Conservation (phyloP, 2,888 invertebrate species). For the Opisthograptis luteolata region DNA sequence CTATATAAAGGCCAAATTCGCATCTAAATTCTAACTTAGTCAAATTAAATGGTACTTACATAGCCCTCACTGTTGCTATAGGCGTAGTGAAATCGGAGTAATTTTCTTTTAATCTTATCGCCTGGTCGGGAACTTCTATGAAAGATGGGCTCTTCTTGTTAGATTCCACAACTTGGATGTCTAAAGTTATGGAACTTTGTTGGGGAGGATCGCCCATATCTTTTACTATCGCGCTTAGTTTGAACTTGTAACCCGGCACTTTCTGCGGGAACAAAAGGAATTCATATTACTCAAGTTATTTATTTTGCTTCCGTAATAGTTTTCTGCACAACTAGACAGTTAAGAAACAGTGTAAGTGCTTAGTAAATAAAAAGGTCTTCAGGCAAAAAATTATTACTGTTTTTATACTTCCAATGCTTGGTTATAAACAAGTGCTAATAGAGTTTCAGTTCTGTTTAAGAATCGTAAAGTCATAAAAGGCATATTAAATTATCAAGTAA, state of each 20-base stretch:
- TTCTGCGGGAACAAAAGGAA: constrained; percentile 74
- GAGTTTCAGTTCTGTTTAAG: too few relatives aligned
- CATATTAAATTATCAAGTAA: too few relatives aligned
- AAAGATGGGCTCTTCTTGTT: constrained; percentile 93
- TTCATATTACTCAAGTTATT: constrained; percentile 27
- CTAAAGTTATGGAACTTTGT: constrained; percentile 89
- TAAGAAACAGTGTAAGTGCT: constrained; percentile 5
- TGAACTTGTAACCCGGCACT: constrained; percentile 86
- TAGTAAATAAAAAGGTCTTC: not conserved
- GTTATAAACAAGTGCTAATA: too few relatives aligned
- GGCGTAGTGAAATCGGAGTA: constrained; percentile 88
- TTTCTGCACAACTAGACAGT: constrained; percentile 19
- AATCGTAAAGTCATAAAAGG: too few relatives aligned
- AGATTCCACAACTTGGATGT: constrained; percentile 94
- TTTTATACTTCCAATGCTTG: too few relatives aligned
- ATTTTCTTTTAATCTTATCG: constrained; percentile 89
- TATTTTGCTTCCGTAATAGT: constrained; percentile 29
- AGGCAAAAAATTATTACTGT: too few relatives aligned
- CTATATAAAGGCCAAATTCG: constrained; percentile 36
- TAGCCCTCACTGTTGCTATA: constrained; percentile 88
- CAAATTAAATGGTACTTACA: constrained; percentile 78
- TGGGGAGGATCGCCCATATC: constrained; percentile 89
- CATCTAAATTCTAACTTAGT: constrained; percentile 38
- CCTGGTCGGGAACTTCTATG: constrained; percentile 83
- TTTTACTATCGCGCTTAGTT: constrained; percentile 89